Evolutionary conservation across 2,113 vertebrate species (phyloP), one percentile per base, ranked within the genome.

Genomic region (Platichthys stellatus): DNA sequence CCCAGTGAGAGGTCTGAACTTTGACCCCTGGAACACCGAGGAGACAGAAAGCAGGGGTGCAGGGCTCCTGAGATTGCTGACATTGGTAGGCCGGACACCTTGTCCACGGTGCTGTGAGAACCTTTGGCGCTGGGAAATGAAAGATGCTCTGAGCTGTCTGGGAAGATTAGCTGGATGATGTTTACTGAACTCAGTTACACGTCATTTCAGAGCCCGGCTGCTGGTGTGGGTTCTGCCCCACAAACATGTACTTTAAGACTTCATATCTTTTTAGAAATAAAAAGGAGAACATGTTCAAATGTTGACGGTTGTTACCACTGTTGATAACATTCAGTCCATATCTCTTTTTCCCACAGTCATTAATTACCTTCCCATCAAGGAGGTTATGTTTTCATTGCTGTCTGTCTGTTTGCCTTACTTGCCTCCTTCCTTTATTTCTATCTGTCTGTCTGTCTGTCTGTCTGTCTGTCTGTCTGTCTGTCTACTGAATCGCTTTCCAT

Each of bases 1-100:
- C 88, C 84, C 87, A 80, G 74, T 77, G 76, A 83, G 59, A 81
- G 66, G 76, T 88, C 68, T 84, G 83, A 91, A 71, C 90, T 91
- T 59, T 88, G 87, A 90, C 91, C 91, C 78, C 51, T 61, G 75
- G 21, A 67, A 74, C 80, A 74, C 67, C 54, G 2, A 13, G 59
- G 68, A 65, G 85, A 89, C 77, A 74, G 81, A 87, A 85, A 80
- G 62, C 85, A 78, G 76, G 69, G 86, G 69, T 66, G 60, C 78
- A 69, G 71, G 74, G 71, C 72, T 73, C 74, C 51, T 61, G 58
- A 85, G 75, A 76, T 75, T 84, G 63, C 67, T 84, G 85, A 76
- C 21, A 72, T 79, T 47, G 26, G 68, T 43, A 3, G 61, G 43
- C 61, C 57, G 64, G 76, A 79, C 72, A 58, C 51, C 60, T 73